Percentiles rank a stretch among this genome's conserved stretches.
Conservation (phyloP, 92 coral and sea anemone genomes). For the Montipora capitata region DNA sequence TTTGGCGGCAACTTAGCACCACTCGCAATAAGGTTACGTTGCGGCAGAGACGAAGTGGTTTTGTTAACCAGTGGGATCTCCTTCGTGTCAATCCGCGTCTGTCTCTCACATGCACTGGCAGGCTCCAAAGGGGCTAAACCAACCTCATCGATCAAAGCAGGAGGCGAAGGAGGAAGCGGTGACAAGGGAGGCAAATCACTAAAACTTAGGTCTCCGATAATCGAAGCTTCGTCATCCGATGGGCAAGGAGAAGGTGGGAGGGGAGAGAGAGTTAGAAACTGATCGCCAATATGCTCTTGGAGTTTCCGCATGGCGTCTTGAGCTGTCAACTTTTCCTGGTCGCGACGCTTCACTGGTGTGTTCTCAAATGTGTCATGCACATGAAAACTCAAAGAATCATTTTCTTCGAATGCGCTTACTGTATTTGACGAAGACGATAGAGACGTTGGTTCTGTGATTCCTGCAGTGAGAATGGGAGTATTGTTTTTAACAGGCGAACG, state of each 20-base stretch:
- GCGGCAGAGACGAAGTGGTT: neutral
- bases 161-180: constrained; percentile 74
- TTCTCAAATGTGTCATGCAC: neutral
- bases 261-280: constrained; percentile 59
- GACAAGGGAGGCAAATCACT: constrained; percentile 55
- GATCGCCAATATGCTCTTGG: constrained; percentile 5
- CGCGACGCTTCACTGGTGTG: neutral
- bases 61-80: neutral
- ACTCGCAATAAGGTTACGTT: neutral
- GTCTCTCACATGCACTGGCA: neutral
- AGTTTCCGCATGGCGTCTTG: constrained; percentile 8
- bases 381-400: neutral
- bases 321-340: neutral
- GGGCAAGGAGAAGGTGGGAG: constrained; percentile 73
- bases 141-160: constrained; percentile 4
- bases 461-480: neutral
- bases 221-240: constrained; percentile 6
- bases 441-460: neutral
- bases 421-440: neutral
- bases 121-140: neutral
- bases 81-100: neutral
- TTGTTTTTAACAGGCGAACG: neutral
- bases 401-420: neutral
- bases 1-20: neutral
- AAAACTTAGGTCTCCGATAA: constrained; percentile 7